These are phyloP conservation scores for Cephus pygmeus DNA, from an alignment of 2,888 invertebrate species.

Conservation along the genomic window DNA sequence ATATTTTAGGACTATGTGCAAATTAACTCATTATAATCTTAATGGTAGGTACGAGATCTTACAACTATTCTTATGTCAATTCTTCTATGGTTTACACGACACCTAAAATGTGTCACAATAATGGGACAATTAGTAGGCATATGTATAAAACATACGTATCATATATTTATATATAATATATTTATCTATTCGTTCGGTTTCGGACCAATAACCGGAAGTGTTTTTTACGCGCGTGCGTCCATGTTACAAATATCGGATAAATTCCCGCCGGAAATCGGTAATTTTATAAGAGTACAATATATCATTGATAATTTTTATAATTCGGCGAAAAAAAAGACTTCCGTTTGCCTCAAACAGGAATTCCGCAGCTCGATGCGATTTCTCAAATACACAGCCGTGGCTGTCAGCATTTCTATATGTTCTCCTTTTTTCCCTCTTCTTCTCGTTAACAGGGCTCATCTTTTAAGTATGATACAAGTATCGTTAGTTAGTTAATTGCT, in stretches of 20 bases:
- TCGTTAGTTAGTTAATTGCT: constrained; percentile 32
- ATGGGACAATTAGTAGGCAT: background rate
- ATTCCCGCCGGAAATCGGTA: background rate
- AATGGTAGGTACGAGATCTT: background rate
- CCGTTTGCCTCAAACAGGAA: background rate
- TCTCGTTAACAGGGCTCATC: background rate
- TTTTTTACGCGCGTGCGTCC: background rate
- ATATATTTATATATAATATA: constrained; percentile 2
- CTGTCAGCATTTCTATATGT: background rate
- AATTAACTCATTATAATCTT: background rate
- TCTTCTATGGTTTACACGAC: background rate
- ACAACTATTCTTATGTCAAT: background rate
- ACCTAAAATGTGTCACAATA: background rate
- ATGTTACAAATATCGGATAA: background rate
- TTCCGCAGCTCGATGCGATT: background rate
- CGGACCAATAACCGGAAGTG: background rate
- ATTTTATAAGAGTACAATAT: background rate
- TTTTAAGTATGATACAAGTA: constrained; percentile 36
- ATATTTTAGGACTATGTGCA: background rate
- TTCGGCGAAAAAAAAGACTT: background rate
- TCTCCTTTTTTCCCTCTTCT: background rate
- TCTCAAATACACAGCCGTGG: background rate
- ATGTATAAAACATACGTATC: background rate
- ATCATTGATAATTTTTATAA: background rate
- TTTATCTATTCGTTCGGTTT: background rate